Evolutionary conservation across 2,797 vertebrate genomes (phyloP).

Genomic region (Carcharodon carcharias): DNA sequence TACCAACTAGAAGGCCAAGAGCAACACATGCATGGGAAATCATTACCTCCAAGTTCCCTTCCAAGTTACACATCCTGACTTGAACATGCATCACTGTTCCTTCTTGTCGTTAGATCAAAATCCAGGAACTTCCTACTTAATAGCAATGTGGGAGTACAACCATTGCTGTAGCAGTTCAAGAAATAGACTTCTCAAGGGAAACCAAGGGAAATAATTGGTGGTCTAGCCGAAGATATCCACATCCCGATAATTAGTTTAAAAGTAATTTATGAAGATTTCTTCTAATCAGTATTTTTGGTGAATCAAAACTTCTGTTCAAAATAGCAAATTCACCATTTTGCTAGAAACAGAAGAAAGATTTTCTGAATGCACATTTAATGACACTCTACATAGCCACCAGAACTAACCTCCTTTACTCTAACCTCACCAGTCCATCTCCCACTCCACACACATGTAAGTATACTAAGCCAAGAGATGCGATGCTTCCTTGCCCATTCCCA

Average conservation of each 20-base stretch:
- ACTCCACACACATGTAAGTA: too few relatives aligned
- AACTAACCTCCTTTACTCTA: too few relatives aligned
- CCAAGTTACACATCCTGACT: background rate
- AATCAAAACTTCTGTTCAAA: background rate
- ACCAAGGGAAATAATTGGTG: background rate
- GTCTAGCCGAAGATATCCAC: background rate
- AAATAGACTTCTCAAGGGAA: background rate
- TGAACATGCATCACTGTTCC: background rate
- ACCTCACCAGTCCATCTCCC: too few relatives aligned
- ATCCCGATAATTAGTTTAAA: background rate
- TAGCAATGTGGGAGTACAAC: background rate
- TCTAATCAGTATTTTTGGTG: background rate
- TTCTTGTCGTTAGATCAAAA: background rate
- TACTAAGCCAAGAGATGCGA: too few relatives aligned
- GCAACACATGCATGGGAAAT: background rate
- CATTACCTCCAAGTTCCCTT: background rate
- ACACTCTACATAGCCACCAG: too few relatives aligned
- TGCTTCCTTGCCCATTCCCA: too few relatives aligned
- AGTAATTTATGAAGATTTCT: background rate
- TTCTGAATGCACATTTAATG: too few relatives aligned
- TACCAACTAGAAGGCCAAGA: background rate
- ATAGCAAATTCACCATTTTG: background rate
- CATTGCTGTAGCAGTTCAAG: background rate
- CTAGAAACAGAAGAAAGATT: too few relatives aligned
- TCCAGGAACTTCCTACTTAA: background rate